Base-by-base conservation (phyloP, 2,797 vertebrate genomes). In the Denticeps clupeoides region DNA sequence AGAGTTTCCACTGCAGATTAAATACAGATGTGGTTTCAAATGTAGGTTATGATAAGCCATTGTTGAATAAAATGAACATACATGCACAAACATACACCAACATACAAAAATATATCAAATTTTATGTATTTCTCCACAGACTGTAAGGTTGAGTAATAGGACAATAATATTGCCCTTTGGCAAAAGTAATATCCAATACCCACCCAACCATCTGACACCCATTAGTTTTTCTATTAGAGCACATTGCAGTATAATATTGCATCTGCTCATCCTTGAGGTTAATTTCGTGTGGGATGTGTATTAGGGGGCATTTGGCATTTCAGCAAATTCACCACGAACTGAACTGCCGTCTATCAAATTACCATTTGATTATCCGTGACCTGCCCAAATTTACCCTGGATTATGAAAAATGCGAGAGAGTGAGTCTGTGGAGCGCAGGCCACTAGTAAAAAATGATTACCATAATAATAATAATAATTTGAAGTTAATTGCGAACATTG, bases 161-260 rank as follows among this genome's bases (percentile, higher is more conserved):
- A 62, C 63, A 54, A 58, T 65, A 55, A 63, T 65, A 48, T 26
- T 64, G 16, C 67, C 76, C 70, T 63, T 49, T 8, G 68, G 78
- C 71, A 40, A 44, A 45, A 55, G 49, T 53, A 65, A 69, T 75
- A 71, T 58, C 67, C 60, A 73, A 77, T 72, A 71, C 43, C 57
- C 60, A 58, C 55, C 61, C 49, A 23, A 49, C 68, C 60, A 62
- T 64, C 62, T 70, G 63, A 68, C 58, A 53, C 54, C 49, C 60
- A 62, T 69, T 69, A 72, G 63, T 73, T 70, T 60, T 66, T 71
- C 72, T 67, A 61, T 69, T 60, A 54, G 56, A 64, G 70, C 69
- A 66, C 51, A 58, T 43, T 60, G 50, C 49, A 38, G 49, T 67
- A 35, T 61, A 56, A 69, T 72, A 71, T 62, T 56, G 27, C 55